These are phyloP conservation scores for Halichoeres trimaculatus DNA, from an alignment of 2,113 vertebrate species.

Conservation along the genomic window DNA sequence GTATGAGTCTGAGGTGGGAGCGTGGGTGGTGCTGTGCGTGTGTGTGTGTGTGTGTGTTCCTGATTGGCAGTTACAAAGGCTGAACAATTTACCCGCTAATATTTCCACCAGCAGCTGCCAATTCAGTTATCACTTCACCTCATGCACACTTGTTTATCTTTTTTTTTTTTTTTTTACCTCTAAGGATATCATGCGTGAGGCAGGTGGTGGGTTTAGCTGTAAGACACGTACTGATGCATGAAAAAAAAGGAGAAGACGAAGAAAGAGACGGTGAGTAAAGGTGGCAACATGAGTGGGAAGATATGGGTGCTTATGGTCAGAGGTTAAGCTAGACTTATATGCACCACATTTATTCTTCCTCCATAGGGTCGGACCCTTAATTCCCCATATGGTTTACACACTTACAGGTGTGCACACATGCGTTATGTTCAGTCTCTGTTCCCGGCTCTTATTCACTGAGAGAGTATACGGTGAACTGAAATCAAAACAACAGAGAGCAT, in stretches of 20 bases:
- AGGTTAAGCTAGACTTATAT: conserved; percentile 60
- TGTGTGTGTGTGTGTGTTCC: conserved; percentile 21
- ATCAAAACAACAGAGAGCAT: conserved; percentile 64
- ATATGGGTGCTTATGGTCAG: conserved; percentile 7
- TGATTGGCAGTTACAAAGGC: conserved; percentile 65
- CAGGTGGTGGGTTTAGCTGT: conserved; percentile 13
- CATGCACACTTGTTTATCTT: conserved; percentile 39
- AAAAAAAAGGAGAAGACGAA: background rate
- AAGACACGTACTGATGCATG: background rate
- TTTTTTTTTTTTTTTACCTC: conserved; percentile 10
- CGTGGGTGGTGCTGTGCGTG: background rate
- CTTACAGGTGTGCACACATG: conserved; percentile 1
- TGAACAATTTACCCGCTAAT: conserved; percentile 60
- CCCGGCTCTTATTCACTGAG: conserved; percentile 65
- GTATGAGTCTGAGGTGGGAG: background rate
- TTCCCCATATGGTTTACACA: background rate
- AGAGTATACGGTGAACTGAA: conserved; percentile 66
- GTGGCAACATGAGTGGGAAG: conserved; percentile 17
- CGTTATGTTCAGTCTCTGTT: conserved; percentile 34
- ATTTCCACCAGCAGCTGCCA: conserved; percentile 55
- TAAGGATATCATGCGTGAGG: conserved; percentile 17
- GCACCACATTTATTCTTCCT: conserved; percentile 64
- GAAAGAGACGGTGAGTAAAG: background rate
- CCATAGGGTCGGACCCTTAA: conserved; percentile 53
- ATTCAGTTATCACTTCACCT: conserved; percentile 40